Conservation (phyloP, 2,888 invertebrate genomes). For the Rhabditoides inermis region DNA sequence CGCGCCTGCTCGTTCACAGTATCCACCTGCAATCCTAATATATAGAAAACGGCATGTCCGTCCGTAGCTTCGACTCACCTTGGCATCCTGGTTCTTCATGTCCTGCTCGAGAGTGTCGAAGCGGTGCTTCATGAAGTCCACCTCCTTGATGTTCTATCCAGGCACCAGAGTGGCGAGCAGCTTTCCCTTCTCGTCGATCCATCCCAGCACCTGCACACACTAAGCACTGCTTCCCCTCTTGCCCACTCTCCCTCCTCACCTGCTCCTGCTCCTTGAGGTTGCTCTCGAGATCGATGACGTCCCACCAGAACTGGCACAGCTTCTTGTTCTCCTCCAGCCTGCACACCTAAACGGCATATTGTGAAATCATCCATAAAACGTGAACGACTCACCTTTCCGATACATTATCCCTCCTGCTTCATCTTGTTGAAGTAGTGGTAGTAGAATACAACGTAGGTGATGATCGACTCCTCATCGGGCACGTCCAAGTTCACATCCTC, state of each 20-base stretch:
- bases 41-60: too few relatives aligned
- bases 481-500: constrained; percentile 97
- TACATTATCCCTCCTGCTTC: constrained; percentile 72
- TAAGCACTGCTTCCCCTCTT: too few relatives aligned
- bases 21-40: constrained; percentile 71
- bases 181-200: constrained; percentile 97
- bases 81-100: constrained; percentile 63
- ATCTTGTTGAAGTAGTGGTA: constrained; percentile 99
- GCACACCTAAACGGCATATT: constrained; percentile 62
- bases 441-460: constrained; percentile 98
- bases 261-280: constrained; percentile 58
- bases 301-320: constrained; percentile 99
- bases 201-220: constrained; percentile 97
- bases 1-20: constrained; percentile 94
- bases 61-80: constrained; percentile 25
- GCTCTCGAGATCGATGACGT: constrained; percentile 84
- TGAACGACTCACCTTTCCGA: constrained; percentile 43
- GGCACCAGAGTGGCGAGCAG: constrained; percentile 96
- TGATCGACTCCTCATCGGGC: constrained; percentile 98
- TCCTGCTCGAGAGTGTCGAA: constrained; percentile 99
- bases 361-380: background rate
- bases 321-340: constrained; percentile 91
- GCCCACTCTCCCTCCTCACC: constrained; percentile 16
- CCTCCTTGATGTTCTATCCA: constrained; percentile 94
- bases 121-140: constrained; percentile 97